Evolutionary conservation across 2,888 invertebrate genomes (phyloP).

Genomic region (Lottia gigantea): DNA sequence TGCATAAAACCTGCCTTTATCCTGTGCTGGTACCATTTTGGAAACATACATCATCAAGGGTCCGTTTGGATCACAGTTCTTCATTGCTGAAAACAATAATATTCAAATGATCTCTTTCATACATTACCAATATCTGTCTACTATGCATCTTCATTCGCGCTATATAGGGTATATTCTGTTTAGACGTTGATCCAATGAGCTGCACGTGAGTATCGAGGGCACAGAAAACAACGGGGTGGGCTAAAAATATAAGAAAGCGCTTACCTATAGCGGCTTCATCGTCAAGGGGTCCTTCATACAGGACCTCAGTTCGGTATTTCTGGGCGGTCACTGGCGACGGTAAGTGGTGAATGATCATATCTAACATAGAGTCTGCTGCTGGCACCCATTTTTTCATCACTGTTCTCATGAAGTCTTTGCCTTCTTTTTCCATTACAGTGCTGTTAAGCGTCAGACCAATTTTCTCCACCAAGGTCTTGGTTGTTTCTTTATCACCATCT

Average conservation of each 20-base stretch:
- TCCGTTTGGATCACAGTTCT: constrained; percentile 94
- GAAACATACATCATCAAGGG: constrained; percentile 99
- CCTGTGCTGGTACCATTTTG: constrained; percentile 99
- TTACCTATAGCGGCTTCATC: constrained; percentile 90
- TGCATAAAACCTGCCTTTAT: constrained; percentile 99
- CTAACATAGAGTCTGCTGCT: constrained; percentile 98
- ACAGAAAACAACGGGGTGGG: too few species aligned
- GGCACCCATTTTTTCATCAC: constrained; percentile 99
- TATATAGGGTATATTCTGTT: background rate
- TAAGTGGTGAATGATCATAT: constrained; percentile 99
- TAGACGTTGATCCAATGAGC: background rate
- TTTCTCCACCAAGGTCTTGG: constrained; percentile 86
- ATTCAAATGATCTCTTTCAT: too few species aligned
- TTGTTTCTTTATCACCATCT: constrained; percentile 77
- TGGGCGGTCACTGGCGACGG: constrained; percentile 98
- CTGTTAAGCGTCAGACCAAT: constrained; percentile 89
- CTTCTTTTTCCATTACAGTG: constrained; percentile 96
- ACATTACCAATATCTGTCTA: too few species aligned
- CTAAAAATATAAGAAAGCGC: background rate
- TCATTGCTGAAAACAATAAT: constrained; percentile 68
- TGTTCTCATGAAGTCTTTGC: constrained; percentile 92
- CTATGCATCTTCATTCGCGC: too few species aligned
- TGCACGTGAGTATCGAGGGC: too few species aligned
- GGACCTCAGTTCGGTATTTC: constrained; percentile 97
- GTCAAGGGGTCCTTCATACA: constrained; percentile 98